Base-by-base conservation (phyloP, 1,140 invertebrate species). In the Heliothis subflexa region DNA sequence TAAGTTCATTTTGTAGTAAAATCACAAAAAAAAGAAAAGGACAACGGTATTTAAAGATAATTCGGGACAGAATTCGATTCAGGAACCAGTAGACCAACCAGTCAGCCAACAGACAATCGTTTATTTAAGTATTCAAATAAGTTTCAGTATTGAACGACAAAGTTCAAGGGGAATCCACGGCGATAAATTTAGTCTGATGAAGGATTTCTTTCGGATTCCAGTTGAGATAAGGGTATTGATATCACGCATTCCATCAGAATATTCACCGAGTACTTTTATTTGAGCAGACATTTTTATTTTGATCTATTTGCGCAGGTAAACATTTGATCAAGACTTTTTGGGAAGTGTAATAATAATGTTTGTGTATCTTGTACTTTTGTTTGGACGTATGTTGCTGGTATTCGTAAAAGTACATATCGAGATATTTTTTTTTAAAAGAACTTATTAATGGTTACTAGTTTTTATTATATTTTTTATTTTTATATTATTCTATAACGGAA, bases 61-160 rank as follows among this genome's bases (percentile, higher is more conserved):
- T 0, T 25, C 21, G 21, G 21, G 21, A 25, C 21, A 25, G 21
- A 2, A 25, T 9, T 7, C 33, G 33, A 40, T 40, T 40, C 33
- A 40, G 33, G 9, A 40, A 40, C 33, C 33, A 40, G 33, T 40
- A 40, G 33, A 40, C 33, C 5, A 40, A 40, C 33, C 33, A 40
- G 33, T 9, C 33, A 9, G 33, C 5, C 33, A 40, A 7, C 33
- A 9, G 33, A 40, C 33, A 40, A 40, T 40, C 47, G 79, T 79
- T 68, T 59, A 52, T 75, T 79, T 74, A 59, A 9, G 64, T 25
- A n/a, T n/a, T 70, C 50, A 47, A 54, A 68, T 40, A 40, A 40
- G 33, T 40, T 50, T 78, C 21, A 28, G 14, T 70, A 45, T 47
- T 25, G 33, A 73, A 18, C 33, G 52, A 16, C 45, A 57, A 59